Evolutionary conservation across 2,113 vertebrate species (phyloP).

Genomic region (Cryptotis parvus): DNA sequence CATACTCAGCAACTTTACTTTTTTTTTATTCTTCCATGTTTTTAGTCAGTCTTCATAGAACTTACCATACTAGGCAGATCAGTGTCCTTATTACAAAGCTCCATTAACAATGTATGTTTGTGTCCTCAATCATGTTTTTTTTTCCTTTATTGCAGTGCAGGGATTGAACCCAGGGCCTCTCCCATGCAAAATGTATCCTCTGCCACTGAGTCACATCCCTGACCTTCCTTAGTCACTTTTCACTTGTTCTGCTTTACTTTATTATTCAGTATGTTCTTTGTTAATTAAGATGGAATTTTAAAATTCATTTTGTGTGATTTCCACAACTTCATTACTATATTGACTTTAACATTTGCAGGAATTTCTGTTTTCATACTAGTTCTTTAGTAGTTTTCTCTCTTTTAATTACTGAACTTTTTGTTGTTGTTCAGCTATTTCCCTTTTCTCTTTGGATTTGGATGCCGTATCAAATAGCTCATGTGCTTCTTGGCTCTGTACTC

Average conservation of each 20-base stretch:
- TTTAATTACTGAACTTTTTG: no score
- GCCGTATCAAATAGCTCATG: no score
- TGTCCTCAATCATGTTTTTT: background rate
- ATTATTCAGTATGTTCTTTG: background rate
- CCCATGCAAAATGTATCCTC: background rate
- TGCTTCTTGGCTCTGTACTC: no score
- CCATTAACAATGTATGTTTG: background rate
- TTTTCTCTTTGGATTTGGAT: no score
- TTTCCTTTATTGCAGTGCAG: background rate
- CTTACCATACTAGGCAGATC: constrained; percentile 11
- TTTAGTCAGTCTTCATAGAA: constrained; percentile 12
- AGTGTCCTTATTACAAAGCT: background rate
- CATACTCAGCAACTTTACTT: background rate
- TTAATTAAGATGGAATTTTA: constrained; percentile 21
- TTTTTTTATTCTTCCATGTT: background rate
- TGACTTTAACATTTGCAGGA: no score
- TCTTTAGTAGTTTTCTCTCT: no score
- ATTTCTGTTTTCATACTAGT: no score
- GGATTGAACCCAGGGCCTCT: no score
- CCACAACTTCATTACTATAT: no score
- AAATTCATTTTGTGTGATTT: background rate
- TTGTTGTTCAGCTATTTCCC: no score
- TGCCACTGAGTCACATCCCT: no score
- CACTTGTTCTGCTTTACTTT: background rate
- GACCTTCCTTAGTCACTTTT: background rate